phyloP scores from a whole-genome alignment of 2,888 invertebrate species.

The Limnephilus auricula region DNA sequence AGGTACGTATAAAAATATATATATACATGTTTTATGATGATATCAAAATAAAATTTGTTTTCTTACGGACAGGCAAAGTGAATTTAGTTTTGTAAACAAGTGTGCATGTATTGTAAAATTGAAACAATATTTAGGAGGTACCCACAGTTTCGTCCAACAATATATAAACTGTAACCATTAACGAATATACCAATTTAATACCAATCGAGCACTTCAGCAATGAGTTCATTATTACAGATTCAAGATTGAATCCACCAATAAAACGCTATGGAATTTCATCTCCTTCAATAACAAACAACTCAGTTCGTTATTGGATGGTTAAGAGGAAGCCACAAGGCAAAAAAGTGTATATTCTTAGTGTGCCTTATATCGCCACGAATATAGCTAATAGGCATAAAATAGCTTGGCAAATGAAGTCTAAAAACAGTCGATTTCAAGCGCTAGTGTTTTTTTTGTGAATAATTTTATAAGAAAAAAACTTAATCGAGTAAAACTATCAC shows the following conservation, averaged over 20 bases:
- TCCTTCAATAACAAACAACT: constrained; percentile 6
- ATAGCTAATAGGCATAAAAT: too few relatives aligned
- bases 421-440: too few relatives aligned
- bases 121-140: neutral
- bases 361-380: too few relatives aligned
- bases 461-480: too few relatives aligned
- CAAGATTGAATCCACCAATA: neutral
- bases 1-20: neutral
- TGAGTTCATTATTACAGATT: neutral
- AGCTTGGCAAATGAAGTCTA: too few relatives aligned
- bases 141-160: neutral
- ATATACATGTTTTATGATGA: neutral
- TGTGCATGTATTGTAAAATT: neutral
- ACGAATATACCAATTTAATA: neutral
- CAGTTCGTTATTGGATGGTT: neutral
- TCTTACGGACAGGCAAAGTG: neutral
- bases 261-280: too few relatives aligned
- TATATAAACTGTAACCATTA: neutral
- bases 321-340: too few relatives aligned
- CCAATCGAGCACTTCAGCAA: neutral
- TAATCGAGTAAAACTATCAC: too few relatives aligned
- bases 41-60: neutral
- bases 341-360: too few relatives aligned
- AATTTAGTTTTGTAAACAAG: neutral
- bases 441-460: too few relatives aligned